Conservation (phyloP, 1,140 invertebrate genomes). For the Ceratosolen solmsi region DNA sequence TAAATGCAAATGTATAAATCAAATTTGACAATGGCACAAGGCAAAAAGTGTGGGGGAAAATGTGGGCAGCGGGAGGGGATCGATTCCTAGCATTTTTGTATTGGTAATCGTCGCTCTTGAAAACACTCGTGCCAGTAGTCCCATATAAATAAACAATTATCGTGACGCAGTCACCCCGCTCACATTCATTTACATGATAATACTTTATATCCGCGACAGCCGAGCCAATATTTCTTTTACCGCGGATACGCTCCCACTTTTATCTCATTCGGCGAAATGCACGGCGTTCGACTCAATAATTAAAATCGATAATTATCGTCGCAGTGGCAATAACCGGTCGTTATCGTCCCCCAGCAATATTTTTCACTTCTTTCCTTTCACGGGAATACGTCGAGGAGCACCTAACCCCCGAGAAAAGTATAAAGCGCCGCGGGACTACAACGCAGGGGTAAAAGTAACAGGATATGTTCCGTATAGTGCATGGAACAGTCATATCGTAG, state of each 20-base stretch:
- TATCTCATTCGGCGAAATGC: conserved; percentile 43
- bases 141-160: conserved; percentile 44
- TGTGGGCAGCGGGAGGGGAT: neutral
- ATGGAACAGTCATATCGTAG: neutral
- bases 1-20: neutral
- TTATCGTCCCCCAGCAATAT: conserved; percentile 27
- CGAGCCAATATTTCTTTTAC: conserved; percentile 29
- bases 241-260: conserved; percentile 17
- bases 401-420: conserved; percentile 2
- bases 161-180: neutral
- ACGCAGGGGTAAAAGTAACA: conserved; percentile 3
- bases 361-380: conserved; percentile 20
- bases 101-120: neutral
- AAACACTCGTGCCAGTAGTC: neutral
- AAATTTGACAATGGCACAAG: neutral
- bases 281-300: conserved; percentile 43
- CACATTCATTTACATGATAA: conserved; percentile 46
- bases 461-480: conserved; percentile 17
- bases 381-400: no score
- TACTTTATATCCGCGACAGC: conserved; percentile 6
- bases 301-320: conserved; percentile 50
- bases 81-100: neutral
- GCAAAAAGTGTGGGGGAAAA: neutral
- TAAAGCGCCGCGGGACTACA: conserved; percentile 26
- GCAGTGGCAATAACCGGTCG: conserved; percentile 43